Percentiles rank a stretch among this genome's conserved stretches.
phyloP scores from a whole-genome alignment of 2,113 vertebrate genomes.

The Cardinalis cardinalis region DNA sequence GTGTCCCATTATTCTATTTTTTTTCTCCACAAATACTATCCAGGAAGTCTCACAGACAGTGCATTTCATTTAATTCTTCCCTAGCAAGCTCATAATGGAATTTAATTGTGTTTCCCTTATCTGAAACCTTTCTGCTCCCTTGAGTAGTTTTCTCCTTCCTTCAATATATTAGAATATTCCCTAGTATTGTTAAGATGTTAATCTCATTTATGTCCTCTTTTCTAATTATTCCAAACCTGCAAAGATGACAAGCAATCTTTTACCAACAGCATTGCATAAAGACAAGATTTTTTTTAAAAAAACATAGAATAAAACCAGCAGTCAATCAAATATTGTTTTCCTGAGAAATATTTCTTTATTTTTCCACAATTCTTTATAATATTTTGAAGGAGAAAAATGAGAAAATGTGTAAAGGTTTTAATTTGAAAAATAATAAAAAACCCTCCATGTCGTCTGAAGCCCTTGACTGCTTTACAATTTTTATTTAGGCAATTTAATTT shows the following conservation, averaged over 20 bases:
- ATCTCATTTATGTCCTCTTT: constrained; percentile 3
- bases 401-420: not conserved
- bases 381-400: not conserved
- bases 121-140: constrained; percentile 45
- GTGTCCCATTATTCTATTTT: not conserved
- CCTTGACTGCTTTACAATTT: constrained; percentile 23
- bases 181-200: not conserved
- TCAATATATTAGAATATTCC: constrained; percentile 26
- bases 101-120: constrained; percentile 59
- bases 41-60: not conserved
- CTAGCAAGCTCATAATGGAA: constrained; percentile 35
- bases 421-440: not conserved
- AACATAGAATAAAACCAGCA: constrained; percentile 37
- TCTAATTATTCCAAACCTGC: constrained; percentile 54
- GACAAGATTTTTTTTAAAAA: not conserved
- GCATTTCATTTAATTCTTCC: constrained; percentile 15
- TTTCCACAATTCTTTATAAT: not conserved
- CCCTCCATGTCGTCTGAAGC: not conserved
- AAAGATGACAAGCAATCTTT: constrained; percentile 27
- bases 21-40: not conserved
- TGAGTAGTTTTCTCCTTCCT: not conserved
- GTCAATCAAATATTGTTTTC: constrained; percentile 29
- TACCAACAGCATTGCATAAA: constrained; percentile 27
- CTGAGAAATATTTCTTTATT: not conserved
- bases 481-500: constrained; percentile 29